A percentile compares a stretch with the other conserved stretches of the same genome.
Evolutionary conservation across 2,113 vertebrate genomes (phyloP).

Genomic region (Anolis carolinensis): DNA sequence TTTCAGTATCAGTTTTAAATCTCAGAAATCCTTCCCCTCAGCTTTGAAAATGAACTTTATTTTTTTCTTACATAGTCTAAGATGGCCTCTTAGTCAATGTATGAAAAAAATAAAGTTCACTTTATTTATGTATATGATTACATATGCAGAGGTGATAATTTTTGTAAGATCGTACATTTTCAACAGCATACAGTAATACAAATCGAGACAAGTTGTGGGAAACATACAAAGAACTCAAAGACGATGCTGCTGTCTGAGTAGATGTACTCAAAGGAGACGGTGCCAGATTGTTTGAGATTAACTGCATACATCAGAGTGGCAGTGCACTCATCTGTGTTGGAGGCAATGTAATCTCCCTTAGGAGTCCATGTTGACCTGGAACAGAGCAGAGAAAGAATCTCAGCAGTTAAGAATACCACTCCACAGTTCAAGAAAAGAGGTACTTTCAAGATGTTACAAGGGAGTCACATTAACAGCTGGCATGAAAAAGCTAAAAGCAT

Average conservation of each 20-base stretch:
- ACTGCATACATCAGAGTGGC: slow-evolving; percentile 90
- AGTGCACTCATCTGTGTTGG: slow-evolving; percentile 93
- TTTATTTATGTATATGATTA: too few relatives aligned
- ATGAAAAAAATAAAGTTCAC: too few relatives aligned
- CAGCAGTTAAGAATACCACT: not conserved
- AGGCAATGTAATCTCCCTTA: slow-evolving; percentile 87
- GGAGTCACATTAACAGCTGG: not conserved
- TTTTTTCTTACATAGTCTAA: too few relatives aligned
- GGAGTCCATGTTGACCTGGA: slow-evolving; percentile 91
- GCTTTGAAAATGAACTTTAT: not conserved
- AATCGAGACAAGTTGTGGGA: not conserved
- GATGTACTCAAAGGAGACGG: slow-evolving; percentile 89
- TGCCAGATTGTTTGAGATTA: slow-evolving; percentile 90
- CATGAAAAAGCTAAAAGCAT: not conserved
- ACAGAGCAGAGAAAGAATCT: not conserved
- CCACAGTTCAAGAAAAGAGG: not conserved
- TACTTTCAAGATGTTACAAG: not conserved
- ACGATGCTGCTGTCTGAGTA: slow-evolving; percentile 90
- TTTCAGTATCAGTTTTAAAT: not conserved
- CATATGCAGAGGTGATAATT: not conserved
- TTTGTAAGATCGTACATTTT: not conserved
- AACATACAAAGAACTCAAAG: slow-evolving; percentile 95
- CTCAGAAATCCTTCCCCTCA: not conserved
- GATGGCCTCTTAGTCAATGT: too few relatives aligned
- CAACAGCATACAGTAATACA: not conserved